A percentile compares a stretch with the other conserved stretches of the same genome.
phyloP scores from a whole-genome alignment of 1,140 invertebrate genomes.

The Trachymyrmex cornetzi region DNA sequence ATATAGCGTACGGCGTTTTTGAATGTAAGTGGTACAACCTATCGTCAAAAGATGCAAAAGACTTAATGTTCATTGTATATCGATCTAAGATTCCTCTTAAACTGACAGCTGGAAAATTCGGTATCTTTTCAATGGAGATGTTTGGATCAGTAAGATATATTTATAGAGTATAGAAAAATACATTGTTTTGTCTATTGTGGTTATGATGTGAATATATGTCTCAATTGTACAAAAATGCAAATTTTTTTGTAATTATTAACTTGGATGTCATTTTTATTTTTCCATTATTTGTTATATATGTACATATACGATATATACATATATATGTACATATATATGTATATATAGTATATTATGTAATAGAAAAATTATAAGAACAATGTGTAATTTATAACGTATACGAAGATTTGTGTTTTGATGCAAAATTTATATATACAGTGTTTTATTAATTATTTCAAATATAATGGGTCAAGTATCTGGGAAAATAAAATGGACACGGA shows the following conservation, averaged over 20 bases:
- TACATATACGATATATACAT: too few relatives aligned
- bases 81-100: slow-evolving; percentile 7
- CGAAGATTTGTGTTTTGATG: too few relatives aligned
- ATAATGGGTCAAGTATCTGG: too few relatives aligned
- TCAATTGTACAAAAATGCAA: too few relatives aligned
- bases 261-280: background rate
- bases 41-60: background rate
- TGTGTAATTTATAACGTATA: too few relatives aligned
- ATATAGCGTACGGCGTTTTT: slow-evolving; percentile 4
- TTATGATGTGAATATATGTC: background rate
- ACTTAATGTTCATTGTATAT: slow-evolving; percentile 42
- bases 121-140: slow-evolving; percentile 20
- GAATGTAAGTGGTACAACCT: slow-evolving; percentile 35
- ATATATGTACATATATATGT: too few relatives aligned
- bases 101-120: slow-evolving; percentile 35
- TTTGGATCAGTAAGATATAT: slow-evolving; percentile 29
- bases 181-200: background rate
- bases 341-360: too few relatives aligned
- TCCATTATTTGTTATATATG: too few relatives aligned
- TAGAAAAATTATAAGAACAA: too few relatives aligned
- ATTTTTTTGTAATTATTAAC: background rate
- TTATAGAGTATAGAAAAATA: background rate
- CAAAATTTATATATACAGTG: too few relatives aligned
- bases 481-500: too few relatives aligned
- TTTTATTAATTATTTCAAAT: too few relatives aligned